Evolutionary conservation across 1,140 invertebrate species (phyloP).

Genomic region (Bombus huntii): DNA sequence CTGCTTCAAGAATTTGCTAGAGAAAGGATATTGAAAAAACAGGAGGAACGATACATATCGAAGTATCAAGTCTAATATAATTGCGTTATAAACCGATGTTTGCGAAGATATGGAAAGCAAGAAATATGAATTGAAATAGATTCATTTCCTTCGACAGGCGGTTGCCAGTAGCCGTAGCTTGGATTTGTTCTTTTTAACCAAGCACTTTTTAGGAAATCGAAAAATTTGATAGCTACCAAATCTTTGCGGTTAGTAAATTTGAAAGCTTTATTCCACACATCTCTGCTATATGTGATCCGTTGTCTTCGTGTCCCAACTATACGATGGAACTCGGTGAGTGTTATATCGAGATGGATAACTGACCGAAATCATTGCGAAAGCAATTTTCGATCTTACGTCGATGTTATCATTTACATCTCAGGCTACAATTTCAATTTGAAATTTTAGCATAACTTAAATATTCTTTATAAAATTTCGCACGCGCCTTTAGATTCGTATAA

Average conservation of each 20-base stretch:
- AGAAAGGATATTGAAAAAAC: background rate
- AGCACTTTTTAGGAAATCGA: background rate
- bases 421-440: too few relatives aligned
- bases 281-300: too few relatives aligned
- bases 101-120: background rate
- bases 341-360: conserved; percentile 14
- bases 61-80: background rate
- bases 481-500: background rate
- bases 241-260: background rate
- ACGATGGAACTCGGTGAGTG: conserved; percentile 14
- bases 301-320: background rate
- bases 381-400: conserved; percentile 20
- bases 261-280: background rate
- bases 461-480: background rate
- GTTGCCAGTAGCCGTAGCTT: background rate
- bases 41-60: background rate
- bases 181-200: conserved; percentile 16
- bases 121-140: conserved; percentile 10
- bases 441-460: background rate
- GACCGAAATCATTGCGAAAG: conserved; percentile 21
- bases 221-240: conserved; percentile 7
- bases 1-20: too few relatives aligned
- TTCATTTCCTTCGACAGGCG: conserved; percentile 4
- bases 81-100: background rate
- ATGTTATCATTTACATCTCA: too few relatives aligned